Conservation (phyloP, 1,140 invertebrate genomes). For the Scaptomyza montana region DNA sequence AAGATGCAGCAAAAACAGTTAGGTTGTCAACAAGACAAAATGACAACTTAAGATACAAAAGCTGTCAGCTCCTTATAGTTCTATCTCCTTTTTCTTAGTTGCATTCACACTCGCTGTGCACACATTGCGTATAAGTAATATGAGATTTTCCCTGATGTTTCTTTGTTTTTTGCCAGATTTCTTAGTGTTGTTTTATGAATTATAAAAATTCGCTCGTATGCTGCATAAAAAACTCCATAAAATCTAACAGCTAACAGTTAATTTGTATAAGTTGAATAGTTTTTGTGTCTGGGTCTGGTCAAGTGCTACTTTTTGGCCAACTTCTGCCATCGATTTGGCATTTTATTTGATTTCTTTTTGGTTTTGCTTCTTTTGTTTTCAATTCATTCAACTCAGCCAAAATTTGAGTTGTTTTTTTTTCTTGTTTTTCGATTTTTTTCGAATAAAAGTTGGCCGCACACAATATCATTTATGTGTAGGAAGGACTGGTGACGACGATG, state of each 20-base stretch:
- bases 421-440: neutral
- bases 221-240: no score
- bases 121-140: slow-evolving; percentile 70
- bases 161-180: slow-evolving; percentile 5
- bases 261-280: slow-evolving; percentile 21
- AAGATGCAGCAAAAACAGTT: no score
- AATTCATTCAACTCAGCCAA: slow-evolving; percentile 46
- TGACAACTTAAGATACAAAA: no score
- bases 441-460: slow-evolving; percentile 23
- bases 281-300: slow-evolving; percentile 45
- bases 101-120: no score
- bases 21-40: no score
- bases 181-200: slow-evolving; percentile 27
- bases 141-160: slow-evolving; percentile 4
- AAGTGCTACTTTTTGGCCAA: slow-evolving; percentile 67
- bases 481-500: slow-evolving; percentile 56
- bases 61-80: no score
- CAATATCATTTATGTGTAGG: slow-evolving; percentile 54
- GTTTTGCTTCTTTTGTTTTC: slow-evolving; percentile 48
- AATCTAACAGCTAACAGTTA: slow-evolving; percentile 3
- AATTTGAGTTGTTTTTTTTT: slow-evolving; percentile 37
- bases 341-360: slow-evolving; percentile 12
- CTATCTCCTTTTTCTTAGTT: no score
- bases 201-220: slow-evolving; percentile 1
- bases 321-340: slow-evolving; percentile 34